Conservation (phyloP, 2,888 invertebrate species). For the Diarsia dahlii region DNA sequence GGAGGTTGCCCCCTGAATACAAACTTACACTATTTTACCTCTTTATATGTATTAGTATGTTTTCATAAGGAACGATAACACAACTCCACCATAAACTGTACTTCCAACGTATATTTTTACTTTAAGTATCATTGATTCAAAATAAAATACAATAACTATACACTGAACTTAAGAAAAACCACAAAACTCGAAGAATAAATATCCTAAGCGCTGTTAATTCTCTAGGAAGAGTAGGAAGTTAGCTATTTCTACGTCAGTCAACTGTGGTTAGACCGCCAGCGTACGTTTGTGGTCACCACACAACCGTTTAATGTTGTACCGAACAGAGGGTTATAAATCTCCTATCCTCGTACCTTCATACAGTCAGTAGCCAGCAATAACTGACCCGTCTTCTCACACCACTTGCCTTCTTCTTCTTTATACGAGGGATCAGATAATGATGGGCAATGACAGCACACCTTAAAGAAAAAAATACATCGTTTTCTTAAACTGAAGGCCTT, state of each 20-base stretch:
- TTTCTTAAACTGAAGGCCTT: slow-evolving; percentile 23
- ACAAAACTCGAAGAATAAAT: slow-evolving; percentile 47
- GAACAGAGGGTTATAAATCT: slow-evolving; percentile 39
- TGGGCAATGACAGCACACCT: neutral
- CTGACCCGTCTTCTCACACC: no score
- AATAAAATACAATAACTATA: slow-evolving; percentile 15
- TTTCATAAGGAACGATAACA: no score
- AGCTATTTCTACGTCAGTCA: slow-evolving; percentile 29
- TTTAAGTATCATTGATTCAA: slow-evolving; percentile 11
- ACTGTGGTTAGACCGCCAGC: slow-evolving; percentile 27
- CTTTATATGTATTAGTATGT: no score
- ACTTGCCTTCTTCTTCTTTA: no score
- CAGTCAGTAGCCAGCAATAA: neutral
- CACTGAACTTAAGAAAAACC: slow-evolving; percentile 32
- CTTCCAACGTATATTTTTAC: neutral
- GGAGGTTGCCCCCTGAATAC: no score
- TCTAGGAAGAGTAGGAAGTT: slow-evolving; percentile 22
- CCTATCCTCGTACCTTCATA: slow-evolving; percentile 12
- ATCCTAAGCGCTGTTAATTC: slow-evolving; percentile 53
- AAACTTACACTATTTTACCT: no score
- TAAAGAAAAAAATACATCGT: slow-evolving; percentile 24
- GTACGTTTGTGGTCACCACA: slow-evolving; percentile 31
- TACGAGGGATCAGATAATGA: no score
- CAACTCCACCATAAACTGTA: neutral
- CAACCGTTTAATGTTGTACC: slow-evolving; percentile 22